Conservation (phyloP, 2,888 invertebrate species). For the Osedax frankpressi region DNA sequence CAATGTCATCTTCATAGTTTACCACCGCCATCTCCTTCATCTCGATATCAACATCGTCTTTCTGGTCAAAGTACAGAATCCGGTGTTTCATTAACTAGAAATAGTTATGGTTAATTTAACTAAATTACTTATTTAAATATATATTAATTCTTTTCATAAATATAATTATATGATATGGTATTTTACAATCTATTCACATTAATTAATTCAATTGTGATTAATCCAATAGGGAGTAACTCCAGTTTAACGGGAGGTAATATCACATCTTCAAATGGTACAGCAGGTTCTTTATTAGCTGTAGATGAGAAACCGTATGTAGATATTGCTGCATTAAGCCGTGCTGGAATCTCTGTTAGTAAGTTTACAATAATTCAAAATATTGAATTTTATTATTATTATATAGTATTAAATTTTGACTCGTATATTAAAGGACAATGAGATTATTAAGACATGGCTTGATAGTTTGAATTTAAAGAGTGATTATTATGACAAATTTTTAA, state of each 20-base stretch:
- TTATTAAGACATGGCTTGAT: background rate
- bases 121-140: too few species aligned
- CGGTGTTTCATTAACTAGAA: conserved; percentile 33
- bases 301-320: background rate
- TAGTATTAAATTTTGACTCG: background rate
- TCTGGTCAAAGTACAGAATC: conserved; percentile 48
- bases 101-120: background rate
- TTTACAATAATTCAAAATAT: background rate
- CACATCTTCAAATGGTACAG: background rate
- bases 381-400: background rate
- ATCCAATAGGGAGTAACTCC: background rate
- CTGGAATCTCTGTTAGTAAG: background rate
- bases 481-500: background rate
- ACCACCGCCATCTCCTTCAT: conserved; percentile 23
- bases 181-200: background rate
- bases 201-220: too few species aligned
- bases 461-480: background rate
- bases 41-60: conserved; percentile 33
- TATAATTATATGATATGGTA: background rate
- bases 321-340: background rate
- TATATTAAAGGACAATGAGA: background rate
- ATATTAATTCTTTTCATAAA: too few species aligned
- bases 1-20: conserved; percentile 27
- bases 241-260: background rate
- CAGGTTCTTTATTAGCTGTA: background rate